phyloP scores from a whole-genome alignment of 2,113 vertebrate species.

The Vidua chalybeata region DNA sequence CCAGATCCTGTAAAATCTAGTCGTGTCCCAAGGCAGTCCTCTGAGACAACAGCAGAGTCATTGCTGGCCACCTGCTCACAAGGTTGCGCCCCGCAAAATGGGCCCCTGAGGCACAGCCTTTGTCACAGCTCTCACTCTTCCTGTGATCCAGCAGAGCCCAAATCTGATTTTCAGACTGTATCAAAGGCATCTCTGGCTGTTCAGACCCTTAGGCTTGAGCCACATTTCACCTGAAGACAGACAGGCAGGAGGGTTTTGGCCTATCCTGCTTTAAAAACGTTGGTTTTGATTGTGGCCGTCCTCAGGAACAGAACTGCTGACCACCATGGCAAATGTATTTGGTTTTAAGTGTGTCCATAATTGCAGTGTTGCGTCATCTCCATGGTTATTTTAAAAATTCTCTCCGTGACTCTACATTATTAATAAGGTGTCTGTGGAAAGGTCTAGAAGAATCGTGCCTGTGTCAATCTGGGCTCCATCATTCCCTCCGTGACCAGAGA shows the following conservation, averaged over 20 bases:
- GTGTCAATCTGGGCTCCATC: not conserved
- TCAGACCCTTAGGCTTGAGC: not conserved
- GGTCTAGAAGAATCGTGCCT: not conserved
- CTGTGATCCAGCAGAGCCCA: not conserved
- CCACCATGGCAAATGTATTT: not conserved
- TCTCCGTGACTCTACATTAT: conserved; percentile 50
- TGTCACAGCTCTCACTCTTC: not conserved
- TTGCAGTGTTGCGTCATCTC: not conserved
- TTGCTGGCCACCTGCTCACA: not conserved
- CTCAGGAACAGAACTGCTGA: conserved; percentile 4
- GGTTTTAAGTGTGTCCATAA: not conserved
- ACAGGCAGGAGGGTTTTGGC: not conserved
- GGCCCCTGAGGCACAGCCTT: not conserved
- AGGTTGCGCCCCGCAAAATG: rapidly evolving
- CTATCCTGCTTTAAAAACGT: not conserved
- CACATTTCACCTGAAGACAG: not conserved
- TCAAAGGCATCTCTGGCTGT: not conserved
- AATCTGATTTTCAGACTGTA: not conserved
- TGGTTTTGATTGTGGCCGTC: not conserved
- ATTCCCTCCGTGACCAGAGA: not conserved
- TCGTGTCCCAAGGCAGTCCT: not conserved
- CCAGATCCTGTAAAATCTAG: too few relatives aligned
- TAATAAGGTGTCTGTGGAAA: conserved; percentile 26
- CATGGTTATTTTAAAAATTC: conserved; percentile 24
- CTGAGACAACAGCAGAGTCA: not conserved